Base-by-base conservation (phyloP, 2,113 vertebrate genomes). In the Dinomys branickii region DNA sequence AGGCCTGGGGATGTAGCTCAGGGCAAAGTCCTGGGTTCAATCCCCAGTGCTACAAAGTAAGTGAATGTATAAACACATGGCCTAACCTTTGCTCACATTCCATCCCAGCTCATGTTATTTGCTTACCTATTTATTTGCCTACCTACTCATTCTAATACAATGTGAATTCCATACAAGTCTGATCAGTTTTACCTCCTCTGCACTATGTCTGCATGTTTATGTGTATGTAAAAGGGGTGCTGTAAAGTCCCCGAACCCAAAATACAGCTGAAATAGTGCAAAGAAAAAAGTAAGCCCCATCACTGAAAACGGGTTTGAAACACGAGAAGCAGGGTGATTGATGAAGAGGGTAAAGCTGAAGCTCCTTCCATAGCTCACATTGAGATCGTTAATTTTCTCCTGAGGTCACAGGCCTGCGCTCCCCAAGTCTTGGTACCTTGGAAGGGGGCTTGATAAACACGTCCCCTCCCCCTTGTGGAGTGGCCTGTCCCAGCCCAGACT, bases 241-340 rank as follows among this genome's bases (percentile, higher is more conserved):
- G 41, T 56, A 82, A 58, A 88, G 56, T 33, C 50, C 50, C 0
- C 65, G 77, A 73, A 33, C n/a, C 38, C 85, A 88, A 81, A 58
- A 58, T 67, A 59, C 3, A 82, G 75, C n/a, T 88, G 81, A 86
- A 65, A 86, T 35, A 67, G 11, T 44, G 71, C 28, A 71, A 88
- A 41, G 41, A 59, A 61, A 82, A 81, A 50, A 61, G 52, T 52
- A 58, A 78, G 75, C 52, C 63, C 41, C 26, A 38, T 88, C 38
- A 59, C 24, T 82, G 26, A 82, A 88, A 94, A 94, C 28, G 26
- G 44, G 56, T 54, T 88, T 71, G 85, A 94, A 88, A 88, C 71
- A 61, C 41, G 54, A 88, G 44, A 89, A 88, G 59, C 20, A 83
- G 33, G 24, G 44, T 35, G 35, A 54, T 19, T 35, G 19, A 9